A percentile compares a stretch with the other conserved stretches of the same genome.
Evolutionary conservation across 2,113 vertebrate genomes (phyloP).

Genomic region (Triplophysa rosa): DNA sequence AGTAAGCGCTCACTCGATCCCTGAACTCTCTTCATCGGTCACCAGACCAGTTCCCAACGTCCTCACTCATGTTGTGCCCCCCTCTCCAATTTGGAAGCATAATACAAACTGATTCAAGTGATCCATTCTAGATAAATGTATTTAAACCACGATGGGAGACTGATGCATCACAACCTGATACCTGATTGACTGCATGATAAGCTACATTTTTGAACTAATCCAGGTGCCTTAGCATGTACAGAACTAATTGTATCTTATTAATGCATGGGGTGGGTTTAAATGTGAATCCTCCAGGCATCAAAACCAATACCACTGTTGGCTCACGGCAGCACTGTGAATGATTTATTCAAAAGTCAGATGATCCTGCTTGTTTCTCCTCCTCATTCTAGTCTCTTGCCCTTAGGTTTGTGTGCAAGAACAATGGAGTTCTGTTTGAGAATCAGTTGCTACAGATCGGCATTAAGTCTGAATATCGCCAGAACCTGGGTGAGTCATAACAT

Average conservation of each 20-base stretch:
- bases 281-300: background rate
- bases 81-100: background rate
- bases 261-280: background rate
- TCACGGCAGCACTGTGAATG: background rate
- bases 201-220: background rate
- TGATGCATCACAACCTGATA: too few relatives aligned
- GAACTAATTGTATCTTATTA: constrained; percentile 2
- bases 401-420: constrained; percentile 95
- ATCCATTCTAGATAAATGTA: background rate
- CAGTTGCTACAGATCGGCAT: constrained; percentile 91
- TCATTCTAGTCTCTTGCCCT: constrained; percentile 12
- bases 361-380: background rate
- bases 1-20: constrained; percentile 75
- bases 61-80: background rate
- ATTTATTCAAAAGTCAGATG: background rate
- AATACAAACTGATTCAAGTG: background rate
- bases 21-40: background rate
- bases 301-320: background rate
- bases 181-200: too few relatives aligned
- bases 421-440: constrained; percentile 91
- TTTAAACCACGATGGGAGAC: too few relatives aligned
- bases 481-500: constrained; percentile 77
- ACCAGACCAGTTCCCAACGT: background rate
- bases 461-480: constrained; percentile 93
- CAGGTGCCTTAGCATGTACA: background rate